phyloP scores from a whole-genome alignment of 2,888 invertebrate genomes.

The Bhutanitis thaidina region DNA sequence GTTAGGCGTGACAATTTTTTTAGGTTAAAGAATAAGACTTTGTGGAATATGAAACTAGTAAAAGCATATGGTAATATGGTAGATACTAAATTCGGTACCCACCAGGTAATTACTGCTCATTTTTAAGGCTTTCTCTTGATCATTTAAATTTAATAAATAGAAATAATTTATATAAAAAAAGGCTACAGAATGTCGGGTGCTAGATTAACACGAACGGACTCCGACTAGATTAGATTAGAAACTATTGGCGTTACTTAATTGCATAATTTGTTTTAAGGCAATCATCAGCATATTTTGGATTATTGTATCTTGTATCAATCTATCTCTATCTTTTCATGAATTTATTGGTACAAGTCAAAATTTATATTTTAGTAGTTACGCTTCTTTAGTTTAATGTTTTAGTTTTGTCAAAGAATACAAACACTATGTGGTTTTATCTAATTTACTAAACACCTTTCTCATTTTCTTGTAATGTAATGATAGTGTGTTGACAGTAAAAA shows the following conservation, averaged over 20 bases:
- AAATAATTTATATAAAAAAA: not conserved
- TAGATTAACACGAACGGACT: slow-evolving; percentile 1
- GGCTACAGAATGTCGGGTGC: slow-evolving; percentile 8
- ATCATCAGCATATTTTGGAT: too few species aligned
- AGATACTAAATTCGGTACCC: slow-evolving; percentile 4
- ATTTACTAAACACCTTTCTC: not conserved
- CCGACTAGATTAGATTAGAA: slow-evolving; percentile 1
- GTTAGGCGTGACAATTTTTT: not conserved
- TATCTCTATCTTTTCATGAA: too few species aligned
- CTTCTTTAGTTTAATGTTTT: too few species aligned
- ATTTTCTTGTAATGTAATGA: not conserved
- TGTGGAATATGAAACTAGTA: not conserved
- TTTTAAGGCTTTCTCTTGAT: slow-evolving; percentile 13
- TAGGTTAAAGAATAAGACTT: slow-evolving; percentile 13
- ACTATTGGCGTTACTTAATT: too few species aligned
- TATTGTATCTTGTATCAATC: too few species aligned
- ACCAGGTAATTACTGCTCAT: not conserved
- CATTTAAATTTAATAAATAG: too few species aligned
- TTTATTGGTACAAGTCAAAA: too few species aligned
- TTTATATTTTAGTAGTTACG: too few species aligned
- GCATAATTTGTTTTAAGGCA: too few species aligned
- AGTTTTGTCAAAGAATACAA: too few species aligned
- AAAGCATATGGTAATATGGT: not conserved
- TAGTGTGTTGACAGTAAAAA: not conserved
- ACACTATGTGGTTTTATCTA: too few species aligned